Base-by-base conservation (phyloP, 1,140 invertebrate species). In the Zophobas atratus region DNA sequence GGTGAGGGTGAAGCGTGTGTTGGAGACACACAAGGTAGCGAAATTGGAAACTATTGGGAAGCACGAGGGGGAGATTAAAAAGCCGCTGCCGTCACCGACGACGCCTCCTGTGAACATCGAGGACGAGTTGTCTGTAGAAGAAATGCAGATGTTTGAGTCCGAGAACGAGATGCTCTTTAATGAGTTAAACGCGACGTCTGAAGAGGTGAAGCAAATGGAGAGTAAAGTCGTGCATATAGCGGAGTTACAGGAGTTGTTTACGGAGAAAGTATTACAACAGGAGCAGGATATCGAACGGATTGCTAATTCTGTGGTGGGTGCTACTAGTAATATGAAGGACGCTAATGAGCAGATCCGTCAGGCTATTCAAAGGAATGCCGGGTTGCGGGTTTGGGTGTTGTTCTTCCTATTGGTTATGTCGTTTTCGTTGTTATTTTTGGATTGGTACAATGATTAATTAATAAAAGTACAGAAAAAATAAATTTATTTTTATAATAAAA, bases 321-420 rank as follows among this genome's bases (percentile, higher is more conserved):
- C 97, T 0, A 98, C 97, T 1, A 97, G 99, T 87, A 99, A 99
- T 86, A 94, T 99, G 8, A 94, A 93, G 85, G 95, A 97, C 87
- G 98, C 96, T 3, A 99, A 99, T 88, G 97, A 99, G 84, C 97
- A 99, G 87, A 97, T 99, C 70, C 91, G 94, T 80, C 93, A 98
- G 88, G 97, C 98, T 0, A 99, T 99, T 82, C 96, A 98, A 87
- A 94, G 97, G 72, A 98, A 97, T 88, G 98, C 98, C 3, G 95
- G 96, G 0, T 91, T 98, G 34, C 88, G 98, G 83, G 96, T 98
- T 0, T 98, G 95, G 91, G 94, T 98, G 77, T 88, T 99, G 43
- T 99, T 99, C 86, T 98, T 99, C 85, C 89, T 99, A 46, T 88
- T 99, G 76, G 96, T 99, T 43, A 95, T 99, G 91, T 97, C 97